Base-by-base conservation (phyloP, 2,113 vertebrate genomes). In the Pogonocichla stellata region DNA sequence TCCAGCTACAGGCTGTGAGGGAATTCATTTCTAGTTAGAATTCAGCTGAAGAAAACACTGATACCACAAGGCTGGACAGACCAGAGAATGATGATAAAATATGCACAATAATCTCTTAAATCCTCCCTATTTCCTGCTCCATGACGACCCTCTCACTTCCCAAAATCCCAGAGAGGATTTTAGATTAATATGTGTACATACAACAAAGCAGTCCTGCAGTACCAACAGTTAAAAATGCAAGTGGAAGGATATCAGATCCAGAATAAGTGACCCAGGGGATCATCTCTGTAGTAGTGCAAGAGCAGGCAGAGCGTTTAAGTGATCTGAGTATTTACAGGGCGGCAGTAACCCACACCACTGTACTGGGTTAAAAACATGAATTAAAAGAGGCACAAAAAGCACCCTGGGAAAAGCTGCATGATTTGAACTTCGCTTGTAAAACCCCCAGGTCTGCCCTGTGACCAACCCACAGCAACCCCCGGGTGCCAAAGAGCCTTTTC, bases 1-100 rank as follows among this genome's bases (percentile, higher is more conserved):
- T 54, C 80, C 2, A 1, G 7, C 31, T 8, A 6, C 0, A 65
- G 62, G 12, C 80, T 38, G 8, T 0, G 9, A 57, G 12, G 6
- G 10, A 72, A 60, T 65, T 65, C 34, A 19, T 51, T 84, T 14
- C 3, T 9, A 16, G 14, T 5, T 77, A 79, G 57, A 60, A 58
- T 51, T 1, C 33, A 53, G 67, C 28, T 4, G 8, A 73, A 78
- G 34, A 42, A 91, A 89, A 24, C 20, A 65, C 25, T 9, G 45
- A 36, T 28, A 17, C 4, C 31, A 36, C 25, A 7, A 48, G 19
- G 57, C 38, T 77, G 58, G 19, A 18, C 36, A 48, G 31, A 36
- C 2, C 50, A 65, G 42, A 61, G 24, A 29, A 3, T 15, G 14
- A 23, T n/a, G 36, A 14, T 64, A 38, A 16, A 72, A 43, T 26